Conservation (phyloP, 2,888 invertebrate genomes). For the Ectemnius cavifrons region DNA sequence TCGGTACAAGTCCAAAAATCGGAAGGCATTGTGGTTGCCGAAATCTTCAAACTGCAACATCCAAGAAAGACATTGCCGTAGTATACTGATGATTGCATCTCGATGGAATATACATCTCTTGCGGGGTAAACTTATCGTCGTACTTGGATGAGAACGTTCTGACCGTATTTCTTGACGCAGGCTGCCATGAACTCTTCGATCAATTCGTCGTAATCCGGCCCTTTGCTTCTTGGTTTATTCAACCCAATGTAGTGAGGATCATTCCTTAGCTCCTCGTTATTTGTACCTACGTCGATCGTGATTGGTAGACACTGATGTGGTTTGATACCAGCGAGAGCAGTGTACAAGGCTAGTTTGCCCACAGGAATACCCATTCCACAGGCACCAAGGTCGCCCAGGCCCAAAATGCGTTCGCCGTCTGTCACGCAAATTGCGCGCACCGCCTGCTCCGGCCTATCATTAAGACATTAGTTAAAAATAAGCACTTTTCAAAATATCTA, state of each 20-base stretch:
- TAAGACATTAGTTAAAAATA: background rate
- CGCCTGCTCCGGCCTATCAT: slow-evolving; percentile 88
- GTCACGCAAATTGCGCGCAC: slow-evolving; percentile 95
- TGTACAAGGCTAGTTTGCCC: slow-evolving; percentile 96
- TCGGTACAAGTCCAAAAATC: slow-evolving; percentile 93
- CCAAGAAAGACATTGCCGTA: background rate
- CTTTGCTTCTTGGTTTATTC: slow-evolving; percentile 90
- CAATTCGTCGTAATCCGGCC: slow-evolving; percentile 93
- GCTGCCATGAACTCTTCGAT: slow-evolving; percentile 99
- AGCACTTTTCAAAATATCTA: background rate
- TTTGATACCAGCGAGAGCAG: slow-evolving; percentile 97
- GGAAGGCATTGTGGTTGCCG: slow-evolving; percentile 97
- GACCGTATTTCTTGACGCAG: slow-evolving; percentile 91
- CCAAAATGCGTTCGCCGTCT: slow-evolving; percentile 97
- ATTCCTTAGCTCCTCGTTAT: slow-evolving; percentile 91
- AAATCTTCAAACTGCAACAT: slow-evolving; percentile 96
- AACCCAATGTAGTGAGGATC: slow-evolving; percentile 98
- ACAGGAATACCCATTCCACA: slow-evolving; percentile 99
- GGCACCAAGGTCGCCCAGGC: slow-evolving; percentile 97
- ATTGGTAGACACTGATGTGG: slow-evolving; percentile 97
- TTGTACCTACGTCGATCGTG: slow-evolving; percentile 95
- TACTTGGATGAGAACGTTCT: slow-evolving; percentile 89
- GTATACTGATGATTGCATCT: too few species aligned
- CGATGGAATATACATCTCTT: too few species aligned
- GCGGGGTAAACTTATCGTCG: slow-evolving; percentile 25